Conservation (phyloP, 2,113 vertebrate species). For the Neofelis nebulosa region DNA sequence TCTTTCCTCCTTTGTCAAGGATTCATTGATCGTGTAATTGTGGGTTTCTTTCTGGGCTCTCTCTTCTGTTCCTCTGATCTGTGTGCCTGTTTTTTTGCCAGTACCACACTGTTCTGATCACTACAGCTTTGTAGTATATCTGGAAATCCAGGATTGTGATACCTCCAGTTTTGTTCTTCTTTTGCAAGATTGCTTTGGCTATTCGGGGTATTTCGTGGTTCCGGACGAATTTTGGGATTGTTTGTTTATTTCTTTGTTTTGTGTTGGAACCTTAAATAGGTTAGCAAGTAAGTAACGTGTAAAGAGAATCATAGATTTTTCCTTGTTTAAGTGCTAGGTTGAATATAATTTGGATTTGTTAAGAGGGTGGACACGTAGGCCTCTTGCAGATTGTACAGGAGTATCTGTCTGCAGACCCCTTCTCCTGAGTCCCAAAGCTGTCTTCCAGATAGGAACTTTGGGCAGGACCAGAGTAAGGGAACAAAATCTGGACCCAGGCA, state of each 20-base stretch:
- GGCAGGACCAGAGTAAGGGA: background rate
- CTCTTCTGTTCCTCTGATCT: background rate
- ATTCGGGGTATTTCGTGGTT: background rate
- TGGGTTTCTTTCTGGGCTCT: background rate
- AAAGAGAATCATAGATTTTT: background rate
- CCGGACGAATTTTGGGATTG: background rate
- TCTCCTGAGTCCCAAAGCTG: background rate
- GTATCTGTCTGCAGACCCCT: background rate
- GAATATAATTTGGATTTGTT: background rate
- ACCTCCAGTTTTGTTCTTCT: background rate
- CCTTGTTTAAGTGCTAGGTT: background rate
- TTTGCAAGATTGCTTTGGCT: background rate
- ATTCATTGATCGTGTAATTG: background rate
- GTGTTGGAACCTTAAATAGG: background rate
- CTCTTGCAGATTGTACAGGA: background rate
- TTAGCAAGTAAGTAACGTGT: background rate
- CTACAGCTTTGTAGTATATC: background rate
- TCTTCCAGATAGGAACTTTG: background rate
- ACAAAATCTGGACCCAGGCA: background rate
- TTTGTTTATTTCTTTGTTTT: background rate
- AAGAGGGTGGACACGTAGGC: background rate
- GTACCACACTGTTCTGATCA: background rate
- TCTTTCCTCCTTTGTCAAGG: background rate
- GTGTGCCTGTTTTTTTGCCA: background rate
- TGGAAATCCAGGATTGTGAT: background rate